phyloP scores from a whole-genome alignment of 2,797 vertebrate species.

The Chanos chanos region DNA sequence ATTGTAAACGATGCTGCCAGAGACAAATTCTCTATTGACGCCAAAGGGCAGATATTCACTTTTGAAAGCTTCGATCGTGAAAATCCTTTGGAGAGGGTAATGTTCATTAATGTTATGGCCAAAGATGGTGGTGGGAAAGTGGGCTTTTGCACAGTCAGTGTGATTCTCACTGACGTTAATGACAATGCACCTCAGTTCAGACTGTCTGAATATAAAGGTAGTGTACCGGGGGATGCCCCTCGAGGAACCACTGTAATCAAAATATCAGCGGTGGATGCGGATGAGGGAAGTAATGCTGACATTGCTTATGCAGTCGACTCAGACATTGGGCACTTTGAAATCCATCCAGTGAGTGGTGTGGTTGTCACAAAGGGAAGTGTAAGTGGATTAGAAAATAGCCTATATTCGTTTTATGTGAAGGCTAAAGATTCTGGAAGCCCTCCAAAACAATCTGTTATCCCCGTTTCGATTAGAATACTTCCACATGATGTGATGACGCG shows the following conservation, averaged over 20 bases:
- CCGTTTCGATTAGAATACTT: constrained; percentile 76
- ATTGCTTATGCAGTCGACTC: constrained; percentile 74
- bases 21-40: constrained; percentile 76
- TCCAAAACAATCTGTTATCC: constrained; percentile 68
- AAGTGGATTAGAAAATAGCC: constrained; percentile 76
- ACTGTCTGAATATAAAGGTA: constrained; percentile 74
- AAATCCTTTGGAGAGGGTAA: constrained; percentile 73
- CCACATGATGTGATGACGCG: constrained; percentile 68
- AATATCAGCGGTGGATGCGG: constrained; percentile 76
- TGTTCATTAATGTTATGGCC: constrained; percentile 77
- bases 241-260: constrained; percentile 73
- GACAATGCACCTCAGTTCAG: constrained; percentile 80
- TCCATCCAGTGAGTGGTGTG: constrained; percentile 68
- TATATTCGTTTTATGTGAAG: constrained; percentile 77
- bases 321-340: constrained; percentile 75
- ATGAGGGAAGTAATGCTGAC: constrained; percentile 83
- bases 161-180: constrained; percentile 81
- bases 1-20: constrained; percentile 81
- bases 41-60: constrained; percentile 75
- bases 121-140: constrained; percentile 81
- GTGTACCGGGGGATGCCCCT: constrained; percentile 65
- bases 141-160: constrained; percentile 76
- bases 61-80: constrained; percentile 78
- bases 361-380: constrained; percentile 80
- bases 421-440: constrained; percentile 76